These are phyloP conservation scores for Drosophila baimaii DNA, from an alignment of 1,140 invertebrate species.

Conservation along the genomic window DNA sequence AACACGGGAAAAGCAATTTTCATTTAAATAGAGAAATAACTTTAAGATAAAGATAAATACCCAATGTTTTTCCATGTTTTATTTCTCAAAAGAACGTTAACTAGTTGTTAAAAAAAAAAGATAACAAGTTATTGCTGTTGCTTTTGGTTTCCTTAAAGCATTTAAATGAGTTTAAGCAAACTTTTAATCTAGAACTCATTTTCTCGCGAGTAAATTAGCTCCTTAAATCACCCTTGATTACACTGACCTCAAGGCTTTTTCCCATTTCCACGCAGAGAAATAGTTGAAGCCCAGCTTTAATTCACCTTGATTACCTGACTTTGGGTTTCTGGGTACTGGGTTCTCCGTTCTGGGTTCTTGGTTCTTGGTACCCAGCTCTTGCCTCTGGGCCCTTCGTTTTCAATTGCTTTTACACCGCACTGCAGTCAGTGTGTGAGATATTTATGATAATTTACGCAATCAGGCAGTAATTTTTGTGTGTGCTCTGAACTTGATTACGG, in stretches of 20 bases:
- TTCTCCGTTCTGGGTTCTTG: background rate
- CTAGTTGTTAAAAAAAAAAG: background rate
- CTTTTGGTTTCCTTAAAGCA: background rate
- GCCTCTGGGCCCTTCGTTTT: background rate
- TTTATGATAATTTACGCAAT: constrained; percentile 56
- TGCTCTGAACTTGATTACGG: constrained; percentile 54
- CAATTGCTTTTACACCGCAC: constrained; percentile 12
- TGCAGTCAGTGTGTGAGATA: constrained; percentile 49
- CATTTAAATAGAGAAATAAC: too few relatives aligned
- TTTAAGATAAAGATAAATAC: background rate
- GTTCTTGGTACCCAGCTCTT: background rate
- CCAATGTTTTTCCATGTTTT: background rate
- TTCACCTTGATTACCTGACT: constrained; percentile 32
- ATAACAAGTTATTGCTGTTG: background rate
- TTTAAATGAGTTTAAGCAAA: background rate
- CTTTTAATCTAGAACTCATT: constrained; percentile 15
- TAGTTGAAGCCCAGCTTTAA: constrained; percentile 14
- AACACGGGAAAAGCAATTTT: background rate
- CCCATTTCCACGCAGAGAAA: constrained; percentile 8
- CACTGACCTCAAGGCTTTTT: constrained; percentile 14
- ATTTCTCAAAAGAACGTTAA: background rate
- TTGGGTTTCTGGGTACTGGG: background rate
- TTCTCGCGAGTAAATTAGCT: constrained; percentile 11
- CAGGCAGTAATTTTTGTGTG: constrained; percentile 52
- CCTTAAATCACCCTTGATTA: constrained; percentile 28